These are phyloP conservation scores for Esox niger DNA, from an alignment of 2,113 vertebrate genomes.

Conservation along the genomic window DNA sequence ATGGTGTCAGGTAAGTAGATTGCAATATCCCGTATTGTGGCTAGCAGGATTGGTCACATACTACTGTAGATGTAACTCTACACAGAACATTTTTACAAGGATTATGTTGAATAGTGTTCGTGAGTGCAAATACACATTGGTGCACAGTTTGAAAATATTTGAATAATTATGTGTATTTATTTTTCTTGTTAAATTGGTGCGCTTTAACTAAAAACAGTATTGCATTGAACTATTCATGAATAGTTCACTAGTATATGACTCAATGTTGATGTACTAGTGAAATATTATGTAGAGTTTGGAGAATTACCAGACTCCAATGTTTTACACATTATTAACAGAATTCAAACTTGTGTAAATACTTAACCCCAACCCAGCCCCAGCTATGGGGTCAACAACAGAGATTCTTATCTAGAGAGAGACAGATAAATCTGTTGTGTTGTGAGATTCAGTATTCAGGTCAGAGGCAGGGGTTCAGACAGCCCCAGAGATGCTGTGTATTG, in stretches of 20 bases:
- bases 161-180: too few species aligned
- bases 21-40: neutral
- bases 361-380: neutral
- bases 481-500: constrained; percentile 28
- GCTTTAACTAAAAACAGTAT: too few species aligned
- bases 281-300: too few species aligned
- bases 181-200: too few species aligned
- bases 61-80: too few species aligned
- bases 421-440: neutral
- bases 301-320: constrained; percentile 20
- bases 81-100: too few species aligned
- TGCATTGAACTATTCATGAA: too few species aligned
- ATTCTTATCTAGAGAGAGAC: neutral
- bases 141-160: too few species aligned
- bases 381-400: neutral
- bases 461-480: constrained; percentile 27
- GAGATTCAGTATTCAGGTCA: neutral
- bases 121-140: too few species aligned
- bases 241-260: too few species aligned
- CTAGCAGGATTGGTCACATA: neutral
- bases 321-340: constrained; percentile 1
- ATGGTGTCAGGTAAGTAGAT: constrained; percentile 85
- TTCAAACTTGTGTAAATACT: neutral
- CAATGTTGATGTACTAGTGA: too few species aligned
- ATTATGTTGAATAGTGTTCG: too few species aligned